Conservation (phyloP, 2,797 vertebrate species). For the Pseudochromis fuscus region DNA sequence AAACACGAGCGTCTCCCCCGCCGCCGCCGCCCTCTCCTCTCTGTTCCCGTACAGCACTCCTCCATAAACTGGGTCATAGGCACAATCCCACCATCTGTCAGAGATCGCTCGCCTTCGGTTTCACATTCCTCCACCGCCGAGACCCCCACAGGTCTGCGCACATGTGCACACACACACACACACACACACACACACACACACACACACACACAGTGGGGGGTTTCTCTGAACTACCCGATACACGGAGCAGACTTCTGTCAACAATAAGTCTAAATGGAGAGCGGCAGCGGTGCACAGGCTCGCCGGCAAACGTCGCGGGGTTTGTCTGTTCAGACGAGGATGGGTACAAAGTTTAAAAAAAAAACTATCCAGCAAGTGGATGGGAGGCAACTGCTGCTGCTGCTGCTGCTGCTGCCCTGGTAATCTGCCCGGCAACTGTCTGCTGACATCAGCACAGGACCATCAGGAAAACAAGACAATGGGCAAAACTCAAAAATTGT, state of each 20-base stretch:
- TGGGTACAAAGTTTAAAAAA: constrained; percentile 34
- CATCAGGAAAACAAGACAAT: background rate
- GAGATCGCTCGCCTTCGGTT: constrained; percentile 75
- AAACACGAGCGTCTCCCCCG: constrained; percentile 61
- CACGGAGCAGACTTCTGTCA: constrained; percentile 67
- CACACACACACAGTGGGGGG: constrained; percentile 28
- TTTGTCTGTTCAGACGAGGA: constrained; percentile 39
- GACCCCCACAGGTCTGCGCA: constrained; percentile 55
- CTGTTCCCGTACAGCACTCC: constrained; percentile 43
- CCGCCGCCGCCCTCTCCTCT: constrained; percentile 25
- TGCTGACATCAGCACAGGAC: constrained; percentile 45
- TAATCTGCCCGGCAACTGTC: constrained; percentile 24
- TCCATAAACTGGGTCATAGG: constrained; percentile 81
- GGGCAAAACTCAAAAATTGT: background rate
- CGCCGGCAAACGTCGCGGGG: constrained; percentile 30
- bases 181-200: constrained; percentile 20
- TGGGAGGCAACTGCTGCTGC: constrained; percentile 58
- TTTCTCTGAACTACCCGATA: constrained; percentile 54
- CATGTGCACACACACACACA: constrained; percentile 40
- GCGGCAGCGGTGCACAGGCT: constrained; percentile 47
- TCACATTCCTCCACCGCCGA: constrained; percentile 79
- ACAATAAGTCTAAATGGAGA: constrained; percentile 61
- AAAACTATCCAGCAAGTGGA: constrained; percentile 52
- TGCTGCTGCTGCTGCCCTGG: constrained; percentile 10
- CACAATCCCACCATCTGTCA: constrained; percentile 81